These are phyloP conservation scores for Anguilla marmorata DNA, from an alignment of 2,797 vertebrate species.

Conservation along the genomic window DNA sequence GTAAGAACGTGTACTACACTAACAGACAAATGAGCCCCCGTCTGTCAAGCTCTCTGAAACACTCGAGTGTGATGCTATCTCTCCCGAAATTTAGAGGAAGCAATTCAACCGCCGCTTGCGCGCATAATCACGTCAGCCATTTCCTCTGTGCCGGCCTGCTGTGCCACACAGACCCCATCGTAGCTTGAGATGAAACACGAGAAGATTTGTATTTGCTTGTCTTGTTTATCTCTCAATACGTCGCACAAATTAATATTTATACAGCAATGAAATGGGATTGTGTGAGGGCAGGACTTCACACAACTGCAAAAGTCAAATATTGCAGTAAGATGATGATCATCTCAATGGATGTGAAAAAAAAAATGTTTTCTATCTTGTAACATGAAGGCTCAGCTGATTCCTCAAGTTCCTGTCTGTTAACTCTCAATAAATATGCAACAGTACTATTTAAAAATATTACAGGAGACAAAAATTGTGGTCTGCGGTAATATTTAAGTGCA, in stretches of 20 bases:
- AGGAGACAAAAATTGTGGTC: no score
- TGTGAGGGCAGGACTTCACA: not conserved
- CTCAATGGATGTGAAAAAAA: not conserved
- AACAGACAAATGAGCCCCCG: not conserved
- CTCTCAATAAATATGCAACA: not conserved
- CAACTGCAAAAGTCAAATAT: not conserved
- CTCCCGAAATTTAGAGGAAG: conserved; percentile 64
- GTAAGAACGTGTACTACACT: not conserved
- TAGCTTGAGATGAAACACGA: not conserved
- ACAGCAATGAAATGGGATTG: not conserved
- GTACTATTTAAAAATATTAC: not conserved
- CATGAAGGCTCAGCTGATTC: not conserved
- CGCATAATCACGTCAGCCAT: conserved; percentile 60
- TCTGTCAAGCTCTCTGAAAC: conserved; percentile 42
- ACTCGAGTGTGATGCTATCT: conserved; percentile 64
- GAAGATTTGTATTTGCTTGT: not conserved
- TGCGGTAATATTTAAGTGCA: not conserved
- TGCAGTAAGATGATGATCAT: not conserved
- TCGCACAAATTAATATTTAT: not conserved
- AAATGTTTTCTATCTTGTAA: not conserved
- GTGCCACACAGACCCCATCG: not conserved
- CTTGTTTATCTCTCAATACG: not conserved
- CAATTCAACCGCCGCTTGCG: conserved; percentile 61
- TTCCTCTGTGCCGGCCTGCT: conserved; percentile 60
- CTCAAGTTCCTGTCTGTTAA: not conserved